phyloP scores from a whole-genome alignment of 2,888 invertebrate genomes.

The Eupelmus urozonus region DNA sequence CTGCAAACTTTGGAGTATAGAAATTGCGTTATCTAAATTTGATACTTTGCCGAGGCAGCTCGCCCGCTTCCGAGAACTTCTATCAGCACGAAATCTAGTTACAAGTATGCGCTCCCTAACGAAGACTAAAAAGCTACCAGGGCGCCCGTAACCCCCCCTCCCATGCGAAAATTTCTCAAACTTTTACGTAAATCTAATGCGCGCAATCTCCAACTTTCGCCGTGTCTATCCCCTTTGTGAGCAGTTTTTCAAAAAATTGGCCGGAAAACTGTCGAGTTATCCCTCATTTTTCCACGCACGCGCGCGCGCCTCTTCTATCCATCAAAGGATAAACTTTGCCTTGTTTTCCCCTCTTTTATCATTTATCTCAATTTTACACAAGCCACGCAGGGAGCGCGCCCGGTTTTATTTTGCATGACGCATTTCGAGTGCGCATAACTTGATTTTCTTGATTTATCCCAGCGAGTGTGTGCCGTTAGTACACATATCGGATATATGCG shows the following conservation, averaged over 20 bases:
- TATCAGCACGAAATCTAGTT: constrained; percentile 29
- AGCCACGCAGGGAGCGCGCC: too few species aligned
- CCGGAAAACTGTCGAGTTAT: not conserved
- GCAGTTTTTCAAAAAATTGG: constrained; percentile 18
- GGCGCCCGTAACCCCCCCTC: not conserved
- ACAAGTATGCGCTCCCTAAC: constrained; percentile 16
- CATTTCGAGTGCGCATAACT: constrained; percentile 7
- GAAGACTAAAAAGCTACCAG: constrained; percentile 26
- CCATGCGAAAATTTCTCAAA: not conserved
- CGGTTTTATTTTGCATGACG: constrained; percentile 22
- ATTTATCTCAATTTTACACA: constrained; percentile 28
- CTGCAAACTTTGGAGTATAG: constrained; percentile 47
- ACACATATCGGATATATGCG: too few species aligned
- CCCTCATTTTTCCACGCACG: too few species aligned
- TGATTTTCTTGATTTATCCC: constrained; percentile 19
- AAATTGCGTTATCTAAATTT: constrained; percentile 54
- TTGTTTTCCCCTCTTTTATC: not conserved
- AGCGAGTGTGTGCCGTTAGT: too few species aligned
- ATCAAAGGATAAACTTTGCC: constrained; percentile 32
- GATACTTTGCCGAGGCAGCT: constrained; percentile 47
- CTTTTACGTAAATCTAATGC: constrained; percentile 1
- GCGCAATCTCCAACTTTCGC: not conserved
- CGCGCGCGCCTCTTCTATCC: too few species aligned
- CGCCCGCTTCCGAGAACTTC: constrained; percentile 6
- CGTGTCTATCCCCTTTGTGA: too few species aligned